Evolutionary conservation across 1,140 invertebrate genomes (phyloP).

Genomic region (Callitettix versicolor): DNA sequence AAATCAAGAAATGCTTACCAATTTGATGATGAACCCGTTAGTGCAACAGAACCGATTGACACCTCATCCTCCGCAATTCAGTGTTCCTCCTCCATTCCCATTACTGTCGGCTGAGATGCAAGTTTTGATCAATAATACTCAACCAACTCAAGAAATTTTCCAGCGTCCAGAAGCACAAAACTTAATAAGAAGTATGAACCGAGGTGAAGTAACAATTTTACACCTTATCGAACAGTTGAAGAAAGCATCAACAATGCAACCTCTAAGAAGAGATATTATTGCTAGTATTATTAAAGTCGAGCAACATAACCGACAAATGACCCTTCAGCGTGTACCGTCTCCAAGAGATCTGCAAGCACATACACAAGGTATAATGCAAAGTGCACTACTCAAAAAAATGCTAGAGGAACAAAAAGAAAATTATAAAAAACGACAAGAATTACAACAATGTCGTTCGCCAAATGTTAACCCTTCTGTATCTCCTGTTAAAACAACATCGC

Average conservation of each 20-base stretch:
- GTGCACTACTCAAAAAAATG: constrained; percentile 73
- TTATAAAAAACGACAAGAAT: constrained; percentile 64
- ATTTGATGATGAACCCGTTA: constrained; percentile 12
- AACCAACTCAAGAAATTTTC: constrained; percentile 45
- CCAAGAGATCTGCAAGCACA: constrained; percentile 70
- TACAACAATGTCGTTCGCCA: constrained; percentile 30
- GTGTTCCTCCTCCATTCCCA: constrained; percentile 21
- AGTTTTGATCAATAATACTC: constrained; percentile 40
- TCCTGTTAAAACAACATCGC: constrained; percentile 32
- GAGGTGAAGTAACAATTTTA: constrained; percentile 60
- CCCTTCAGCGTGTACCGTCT: constrained; percentile 60
- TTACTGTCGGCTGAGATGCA: constrained; percentile 44
- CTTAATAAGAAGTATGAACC: constrained; percentile 57
- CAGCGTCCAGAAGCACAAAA: constrained; percentile 61
- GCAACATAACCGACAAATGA: constrained; percentile 7
- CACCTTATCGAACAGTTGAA: constrained; percentile 61
- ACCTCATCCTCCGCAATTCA: constrained; percentile 13
- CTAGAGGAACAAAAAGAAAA: constrained; percentile 76
- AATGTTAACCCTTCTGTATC: constrained; percentile 15
- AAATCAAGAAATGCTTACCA: constrained; percentile 23
- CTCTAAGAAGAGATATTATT: constrained; percentile 58
- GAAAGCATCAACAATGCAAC: constrained; percentile 56
- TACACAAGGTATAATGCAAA: constrained; percentile 72
- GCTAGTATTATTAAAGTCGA: constrained; percentile 48
- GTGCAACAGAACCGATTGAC: constrained; percentile 10